A percentile compares a stretch with the other conserved stretches of the same genome.
Evolutionary conservation across 2,797 vertebrate species (phyloP).

Genomic region (Pseudochromis fuscus): DNA sequence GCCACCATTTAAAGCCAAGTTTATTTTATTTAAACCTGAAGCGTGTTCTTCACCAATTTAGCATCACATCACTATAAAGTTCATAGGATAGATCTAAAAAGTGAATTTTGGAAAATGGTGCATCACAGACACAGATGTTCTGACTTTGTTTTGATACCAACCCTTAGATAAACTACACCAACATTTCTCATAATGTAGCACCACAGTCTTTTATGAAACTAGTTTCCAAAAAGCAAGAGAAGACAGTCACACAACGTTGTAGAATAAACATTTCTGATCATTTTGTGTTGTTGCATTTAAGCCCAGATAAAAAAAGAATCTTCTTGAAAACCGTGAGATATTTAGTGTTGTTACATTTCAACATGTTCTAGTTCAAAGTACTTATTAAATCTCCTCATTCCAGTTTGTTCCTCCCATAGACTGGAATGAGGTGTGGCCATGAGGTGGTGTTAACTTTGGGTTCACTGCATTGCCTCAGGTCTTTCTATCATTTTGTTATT

Average conservation of each 20-base stretch:
- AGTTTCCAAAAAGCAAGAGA: not conserved
- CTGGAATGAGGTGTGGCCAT: conserved; percentile 50
- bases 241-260: no score
- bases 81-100: not conserved
- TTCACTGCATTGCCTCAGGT: not conserved
- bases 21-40: not conserved
- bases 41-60: not conserved
- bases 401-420: conserved; percentile 11
- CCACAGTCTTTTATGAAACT: not conserved
- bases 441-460: conserved; percentile 13
- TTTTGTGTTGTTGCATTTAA: not conserved
- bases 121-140: not conserved
- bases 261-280: not conserved
- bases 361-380: not conserved
- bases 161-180: not conserved
- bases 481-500: conserved; percentile 7
- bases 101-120: not conserved
- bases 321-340: not conserved
- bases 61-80: not conserved
- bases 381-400: conserved; percentile 5
- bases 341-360: not conserved
- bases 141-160: no score
- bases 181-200: not conserved
- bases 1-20: not conserved
- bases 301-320: no score